Base-by-base conservation (phyloP, 2,888 invertebrate genomes). In the Mactromeris polynyma region DNA sequence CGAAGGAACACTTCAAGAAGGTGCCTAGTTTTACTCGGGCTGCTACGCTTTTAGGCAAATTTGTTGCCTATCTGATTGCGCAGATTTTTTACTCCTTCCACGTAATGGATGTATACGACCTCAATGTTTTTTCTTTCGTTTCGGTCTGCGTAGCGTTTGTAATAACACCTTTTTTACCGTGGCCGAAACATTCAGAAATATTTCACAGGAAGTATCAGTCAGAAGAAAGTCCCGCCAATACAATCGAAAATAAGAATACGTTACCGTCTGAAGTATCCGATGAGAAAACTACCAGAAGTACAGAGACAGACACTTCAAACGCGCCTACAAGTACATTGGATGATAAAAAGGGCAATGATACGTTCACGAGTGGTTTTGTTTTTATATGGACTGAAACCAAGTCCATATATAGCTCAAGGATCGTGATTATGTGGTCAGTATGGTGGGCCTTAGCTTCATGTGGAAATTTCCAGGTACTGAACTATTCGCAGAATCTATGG, bases 401-500 rank as follows among this genome's bases (percentile, higher is more conserved):
- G 77, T 33, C 73, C 6, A 77, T 87, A n/a, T 94, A 93, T 64
- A 85, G 86, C 1, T 89, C 90, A 95, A 95, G 94, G 9, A 97
- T 97, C 93, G 97, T 98, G 0, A 91, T 98, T 2, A 97, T 98
- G 95, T 98, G 98, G 98, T 98, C 98, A 4, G 90, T 98, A n/a
- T 98, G 98, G 98, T 98, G 98, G 98, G 97, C 98, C 0, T 96
- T 98, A 84, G 98, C 98, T 0, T 98, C 98, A 33, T 98, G 98
- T 94, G 98, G 98, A 17, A 98, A 98, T 96, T 97, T 98, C 73
- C 98, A 98, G 97, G 97, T 98, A 19, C 97, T 98, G 94, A 97
- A 97, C 31, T 99, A 98, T 96, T 97, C 98, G 93, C 99, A 99
- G 96, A 97, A 98, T 11, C 97, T 99, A 77, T 99, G 99, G 98